These are phyloP conservation scores for Parasteatoda lunata DNA, from an alignment of 2,888 invertebrate species.

Conservation along the genomic window DNA sequence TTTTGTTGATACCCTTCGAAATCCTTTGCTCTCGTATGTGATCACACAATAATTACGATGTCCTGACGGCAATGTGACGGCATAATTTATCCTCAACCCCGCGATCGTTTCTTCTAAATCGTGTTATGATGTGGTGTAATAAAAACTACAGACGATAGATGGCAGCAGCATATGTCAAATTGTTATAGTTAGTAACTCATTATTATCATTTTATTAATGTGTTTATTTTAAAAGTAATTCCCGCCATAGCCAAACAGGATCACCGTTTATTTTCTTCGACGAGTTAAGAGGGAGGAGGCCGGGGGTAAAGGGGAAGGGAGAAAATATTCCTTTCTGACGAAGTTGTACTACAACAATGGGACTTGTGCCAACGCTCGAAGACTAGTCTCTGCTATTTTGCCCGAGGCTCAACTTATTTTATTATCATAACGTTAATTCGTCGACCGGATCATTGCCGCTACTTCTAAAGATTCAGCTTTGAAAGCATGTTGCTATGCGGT, in stretches of 20 bases:
- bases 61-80: too few species aligned
- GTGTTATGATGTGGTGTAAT: too few species aligned
- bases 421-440: not conserved
- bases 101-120: too few species aligned
- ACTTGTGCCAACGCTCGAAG: constrained; percentile 36
- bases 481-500: constrained; percentile 5
- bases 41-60: too few species aligned
- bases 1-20: too few species aligned
- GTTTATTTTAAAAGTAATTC: too few species aligned
- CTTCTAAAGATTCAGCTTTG: not conserved
- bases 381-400: constrained; percentile 32
- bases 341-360: constrained; percentile 53
- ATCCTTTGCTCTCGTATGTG: too few species aligned
- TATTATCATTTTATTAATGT: too few species aligned
- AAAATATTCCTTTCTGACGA: not conserved
- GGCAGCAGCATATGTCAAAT: too few species aligned
- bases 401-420: constrained; percentile 5
- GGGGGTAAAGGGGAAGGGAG: not conserved
- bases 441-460: constrained; percentile 5
- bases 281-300: not conserved
- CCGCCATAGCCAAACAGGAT: not conserved
- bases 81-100: too few species aligned
- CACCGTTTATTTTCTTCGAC: not conserved
- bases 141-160: too few species aligned
- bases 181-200: too few species aligned